A percentile compares a stretch with the other conserved stretches of the same genome.
Evolutionary conservation across 2,888 invertebrate genomes (phyloP).

Genomic region (Cataglyphis altisquamis): DNA sequence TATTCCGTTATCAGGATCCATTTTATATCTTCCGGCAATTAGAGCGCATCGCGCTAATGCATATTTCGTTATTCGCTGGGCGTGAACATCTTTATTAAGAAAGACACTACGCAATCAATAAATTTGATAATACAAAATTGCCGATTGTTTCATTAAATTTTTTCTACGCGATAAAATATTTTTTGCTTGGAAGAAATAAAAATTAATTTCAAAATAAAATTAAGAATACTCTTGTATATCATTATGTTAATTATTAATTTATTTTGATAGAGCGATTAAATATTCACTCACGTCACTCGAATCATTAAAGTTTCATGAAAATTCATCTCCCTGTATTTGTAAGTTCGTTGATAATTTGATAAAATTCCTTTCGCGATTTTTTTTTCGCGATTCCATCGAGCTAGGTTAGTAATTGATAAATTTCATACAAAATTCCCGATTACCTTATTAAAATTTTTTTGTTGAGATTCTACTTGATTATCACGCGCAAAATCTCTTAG

Average conservation of each 20-base stretch:
- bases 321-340: not conserved
- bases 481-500: not conserved
- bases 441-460: not conserved
- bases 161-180: not conserved
- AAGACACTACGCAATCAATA: not conserved
- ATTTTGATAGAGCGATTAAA: not conserved
- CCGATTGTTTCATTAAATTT: conserved; percentile 7
- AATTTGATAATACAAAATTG: conserved; percentile 17
- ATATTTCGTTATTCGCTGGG: not conserved
- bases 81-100: conserved; percentile 6
- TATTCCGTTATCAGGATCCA: conserved; percentile 66
- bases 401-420: not conserved
- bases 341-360: conserved; percentile 19
- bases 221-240: not conserved
- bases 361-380: conserved; percentile 17
- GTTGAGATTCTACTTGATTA: not conserved
- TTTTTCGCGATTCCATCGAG: conserved; percentile 46
- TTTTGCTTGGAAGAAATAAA: not conserved
- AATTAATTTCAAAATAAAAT: not conserved
- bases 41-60: conserved; percentile 4
- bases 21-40: conserved; percentile 66
- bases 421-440: not conserved
- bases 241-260: not conserved
- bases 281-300: not conserved
- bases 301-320: not conserved